These are phyloP conservation scores for Trichosurus vulpecula DNA, from an alignment of 2,797 vertebrate genomes.

Conservation along the genomic window DNA sequence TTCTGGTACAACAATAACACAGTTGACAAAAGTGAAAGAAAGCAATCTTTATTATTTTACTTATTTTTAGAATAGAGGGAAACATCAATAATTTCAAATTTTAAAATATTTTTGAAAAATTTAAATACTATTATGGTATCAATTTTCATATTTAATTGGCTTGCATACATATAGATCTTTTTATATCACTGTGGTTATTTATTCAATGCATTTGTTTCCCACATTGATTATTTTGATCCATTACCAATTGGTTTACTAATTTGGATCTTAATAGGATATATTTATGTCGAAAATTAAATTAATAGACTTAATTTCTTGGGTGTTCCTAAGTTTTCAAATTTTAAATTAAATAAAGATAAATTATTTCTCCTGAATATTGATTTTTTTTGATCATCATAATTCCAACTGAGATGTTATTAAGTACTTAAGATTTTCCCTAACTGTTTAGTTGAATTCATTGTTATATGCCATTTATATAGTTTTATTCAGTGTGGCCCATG, in stretches of 20 bases:
- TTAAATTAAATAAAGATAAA: not conserved
- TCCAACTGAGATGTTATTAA: too few relatives aligned
- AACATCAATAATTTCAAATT: constrained; percentile 1
- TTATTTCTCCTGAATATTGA: constrained; percentile 5
- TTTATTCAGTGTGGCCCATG: not conserved
- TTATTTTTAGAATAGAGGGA: constrained; percentile 2
- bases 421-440: too few relatives aligned
- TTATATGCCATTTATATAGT: not conserved
- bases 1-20: too few relatives aligned
- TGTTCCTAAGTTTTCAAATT: constrained; percentile 62
- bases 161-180: constrained; percentile 65
- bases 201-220: constrained; percentile 72
- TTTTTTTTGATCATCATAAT: not conserved
- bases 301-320: constrained; percentile 61
- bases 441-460: not conserved
- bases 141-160: constrained; percentile 59
- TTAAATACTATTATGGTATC: constrained; percentile 53
- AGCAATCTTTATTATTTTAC: not conserved
- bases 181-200: constrained; percentile 60
- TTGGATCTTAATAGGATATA: constrained; percentile 55
- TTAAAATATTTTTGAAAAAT: constrained; percentile 45
- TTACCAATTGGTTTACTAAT: constrained; percentile 52
- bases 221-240: constrained; percentile 64
- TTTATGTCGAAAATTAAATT: constrained; percentile 70
- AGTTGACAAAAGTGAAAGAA: not conserved